These are phyloP conservation scores for Tholera decimalis DNA, from an alignment of 2,888 invertebrate species.

Conservation along the genomic window DNA sequence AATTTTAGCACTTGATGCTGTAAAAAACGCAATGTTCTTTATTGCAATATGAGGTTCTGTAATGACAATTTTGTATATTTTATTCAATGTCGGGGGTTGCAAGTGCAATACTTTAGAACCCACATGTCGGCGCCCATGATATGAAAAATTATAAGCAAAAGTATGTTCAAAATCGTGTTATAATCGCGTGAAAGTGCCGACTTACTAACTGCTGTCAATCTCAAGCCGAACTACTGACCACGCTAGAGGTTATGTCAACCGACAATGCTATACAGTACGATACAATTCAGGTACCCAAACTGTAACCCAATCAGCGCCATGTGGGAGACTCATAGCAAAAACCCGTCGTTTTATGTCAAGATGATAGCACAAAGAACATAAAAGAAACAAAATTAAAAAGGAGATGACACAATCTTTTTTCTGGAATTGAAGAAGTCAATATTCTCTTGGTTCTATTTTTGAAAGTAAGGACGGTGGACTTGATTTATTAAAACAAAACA, in stretches of 20 bases:
- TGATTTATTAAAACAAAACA: slow-evolving; percentile 9
- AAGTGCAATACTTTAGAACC: too few species aligned
- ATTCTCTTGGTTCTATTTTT: slow-evolving; percentile 27
- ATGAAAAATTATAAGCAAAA: slow-evolving; percentile 47
- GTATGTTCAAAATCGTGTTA: slow-evolving; percentile 20
- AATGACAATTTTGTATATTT: too few species aligned
- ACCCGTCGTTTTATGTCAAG: slow-evolving; percentile 10
- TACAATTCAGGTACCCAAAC: slow-evolving; percentile 60
- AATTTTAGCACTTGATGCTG: background rate
- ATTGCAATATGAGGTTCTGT: too few species aligned
- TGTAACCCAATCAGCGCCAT: slow-evolving; percentile 60
- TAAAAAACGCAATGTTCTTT: too few species aligned
- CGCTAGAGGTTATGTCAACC: slow-evolving; percentile 55
- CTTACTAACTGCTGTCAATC: slow-evolving; percentile 65
- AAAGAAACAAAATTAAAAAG: background rate
- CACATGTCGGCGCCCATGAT: background rate
- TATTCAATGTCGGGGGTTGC: too few species aligned
- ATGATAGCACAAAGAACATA: slow-evolving; percentile 31
- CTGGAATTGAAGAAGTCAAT: slow-evolving; percentile 6
- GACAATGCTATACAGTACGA: slow-evolving; percentile 64
- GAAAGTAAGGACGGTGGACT: slow-evolving; percentile 5
- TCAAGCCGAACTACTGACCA: slow-evolving; percentile 59
- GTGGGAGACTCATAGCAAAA: slow-evolving; percentile 58
- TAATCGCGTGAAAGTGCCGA: slow-evolving; percentile 64
- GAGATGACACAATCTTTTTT: background rate